phyloP scores from a whole-genome alignment of 1,140 invertebrate species.

The Sipha flava region DNA sequence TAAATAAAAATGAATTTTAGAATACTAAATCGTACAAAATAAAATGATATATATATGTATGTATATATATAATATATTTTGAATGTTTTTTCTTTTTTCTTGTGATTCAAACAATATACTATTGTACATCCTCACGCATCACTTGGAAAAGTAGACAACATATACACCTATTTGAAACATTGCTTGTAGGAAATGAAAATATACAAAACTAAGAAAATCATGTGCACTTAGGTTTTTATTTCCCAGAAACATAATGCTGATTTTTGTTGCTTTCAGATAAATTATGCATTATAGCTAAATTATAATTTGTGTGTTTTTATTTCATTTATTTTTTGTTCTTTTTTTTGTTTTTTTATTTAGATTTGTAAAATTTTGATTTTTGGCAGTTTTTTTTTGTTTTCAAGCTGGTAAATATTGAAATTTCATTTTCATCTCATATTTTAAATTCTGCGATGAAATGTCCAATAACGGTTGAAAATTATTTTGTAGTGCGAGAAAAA shows the following conservation, averaged over 20 bases:
- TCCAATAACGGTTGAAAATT: slow-evolving; percentile 15
- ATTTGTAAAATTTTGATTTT: slow-evolving; percentile 15
- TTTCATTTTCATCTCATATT: slow-evolving; percentile 3
- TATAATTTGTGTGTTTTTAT: slow-evolving; percentile 17
- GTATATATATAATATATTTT: background rate
- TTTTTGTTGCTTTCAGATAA: slow-evolving; percentile 22
- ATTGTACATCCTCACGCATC: background rate
- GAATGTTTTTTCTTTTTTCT: background rate
- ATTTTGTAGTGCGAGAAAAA: slow-evolving; percentile 38
- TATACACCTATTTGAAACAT: background rate
- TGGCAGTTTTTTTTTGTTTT: slow-evolving; percentile 23
- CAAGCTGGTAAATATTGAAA: slow-evolving; percentile 28
- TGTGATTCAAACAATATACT: background rate
- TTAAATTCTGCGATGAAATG: background rate
- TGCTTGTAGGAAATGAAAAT: background rate
- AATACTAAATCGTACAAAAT: slow-evolving; percentile 6
- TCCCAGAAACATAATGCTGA: background rate
- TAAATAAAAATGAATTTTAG: background rate
- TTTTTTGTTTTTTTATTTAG: slow-evolving; percentile 27
- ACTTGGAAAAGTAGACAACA: background rate
- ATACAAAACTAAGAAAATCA: background rate
- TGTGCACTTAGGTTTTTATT: background rate
- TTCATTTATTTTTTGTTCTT: background rate
- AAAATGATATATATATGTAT: too few species aligned
- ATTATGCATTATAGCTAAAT: background rate